phyloP scores from a whole-genome alignment of 2,888 invertebrate genomes.

The Metalampra italica region DNA sequence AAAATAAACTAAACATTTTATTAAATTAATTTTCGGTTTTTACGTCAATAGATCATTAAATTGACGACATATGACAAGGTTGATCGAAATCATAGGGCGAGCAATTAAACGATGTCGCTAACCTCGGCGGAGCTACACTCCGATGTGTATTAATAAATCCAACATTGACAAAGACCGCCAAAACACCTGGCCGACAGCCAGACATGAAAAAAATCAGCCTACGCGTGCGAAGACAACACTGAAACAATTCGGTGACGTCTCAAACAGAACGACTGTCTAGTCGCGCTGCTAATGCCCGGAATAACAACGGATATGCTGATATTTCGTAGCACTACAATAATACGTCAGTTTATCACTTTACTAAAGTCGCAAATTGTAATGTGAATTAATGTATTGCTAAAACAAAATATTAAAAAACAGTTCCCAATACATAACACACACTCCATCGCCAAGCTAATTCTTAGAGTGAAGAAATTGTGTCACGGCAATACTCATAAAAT shows the following conservation, averaged over 20 bases:
- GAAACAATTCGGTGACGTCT: constrained; percentile 45
- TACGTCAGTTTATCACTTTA: too few relatives aligned
- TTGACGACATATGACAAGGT: too few relatives aligned
- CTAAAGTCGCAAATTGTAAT: too few relatives aligned
- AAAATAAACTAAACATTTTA: too few relatives aligned
- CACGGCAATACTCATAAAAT: too few relatives aligned
- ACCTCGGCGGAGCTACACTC: constrained; percentile 57
- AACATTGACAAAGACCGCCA: constrained; percentile 79
- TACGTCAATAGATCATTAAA: neutral
- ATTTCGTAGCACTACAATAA: constrained; percentile 12
- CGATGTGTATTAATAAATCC: constrained; percentile 72
- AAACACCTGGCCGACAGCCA: constrained; percentile 68
- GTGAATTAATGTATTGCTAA: too few relatives aligned
- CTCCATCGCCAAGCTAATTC: too few relatives aligned
- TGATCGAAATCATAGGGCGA: constrained; percentile 17
- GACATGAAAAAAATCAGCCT: constrained; percentile 56
- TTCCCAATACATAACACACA: too few relatives aligned
- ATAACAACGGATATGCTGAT: constrained; percentile 16
- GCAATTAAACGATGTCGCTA: constrained; percentile 40
- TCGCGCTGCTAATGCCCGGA: constrained; percentile 12
- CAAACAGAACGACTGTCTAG: constrained; percentile 5
- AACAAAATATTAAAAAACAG: too few relatives aligned
- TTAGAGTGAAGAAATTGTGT: too few relatives aligned
- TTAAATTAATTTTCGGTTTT: neutral
- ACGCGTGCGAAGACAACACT: constrained; percentile 38